Evolutionary conservation across 2,113 vertebrate species (phyloP).

Genomic region (Actenoides hombroni): DNA sequence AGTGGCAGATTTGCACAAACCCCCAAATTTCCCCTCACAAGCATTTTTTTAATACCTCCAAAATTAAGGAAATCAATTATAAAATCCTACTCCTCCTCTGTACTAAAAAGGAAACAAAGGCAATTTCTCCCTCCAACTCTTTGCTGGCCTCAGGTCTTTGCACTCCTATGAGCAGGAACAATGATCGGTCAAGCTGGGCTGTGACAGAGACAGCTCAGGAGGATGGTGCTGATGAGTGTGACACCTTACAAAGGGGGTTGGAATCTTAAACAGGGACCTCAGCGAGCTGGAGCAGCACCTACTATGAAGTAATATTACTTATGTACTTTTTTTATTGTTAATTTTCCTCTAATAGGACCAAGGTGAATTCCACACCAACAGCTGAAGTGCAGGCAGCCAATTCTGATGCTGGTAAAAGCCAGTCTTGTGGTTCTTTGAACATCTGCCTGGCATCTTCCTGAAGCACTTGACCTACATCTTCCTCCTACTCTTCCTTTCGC

Average conservation of each 20-base stretch:
- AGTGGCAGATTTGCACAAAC: not conserved
- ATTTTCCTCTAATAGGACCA: not conserved
- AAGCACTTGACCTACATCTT: constrained; percentile 48
- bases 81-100: not conserved
- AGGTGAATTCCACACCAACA: not conserved
- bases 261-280: not conserved
- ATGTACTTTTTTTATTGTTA: not conserved
- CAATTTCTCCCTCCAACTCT: not conserved
- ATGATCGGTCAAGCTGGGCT: fast-evolving
- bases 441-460: constrained; percentile 26
- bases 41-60: not conserved
- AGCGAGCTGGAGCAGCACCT: not conserved
- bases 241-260: fast-evolving
- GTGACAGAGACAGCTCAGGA: not conserved
- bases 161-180: fast-evolving
- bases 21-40: not conserved
- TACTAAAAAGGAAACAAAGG: not conserved
- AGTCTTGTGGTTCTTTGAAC: not conserved
- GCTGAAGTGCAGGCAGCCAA: not conserved
- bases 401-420: not conserved
- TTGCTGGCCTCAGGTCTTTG: not conserved
- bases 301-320: not conserved
- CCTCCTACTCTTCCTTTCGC: constrained; percentile 30
- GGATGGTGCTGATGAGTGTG: fast-evolving
- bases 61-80: not conserved